Percentiles rank a stretch among this genome's conserved stretches.
phyloP scores from a whole-genome alignment of 2,797 vertebrate genomes.

The Scolopax bukidnonensis region DNA sequence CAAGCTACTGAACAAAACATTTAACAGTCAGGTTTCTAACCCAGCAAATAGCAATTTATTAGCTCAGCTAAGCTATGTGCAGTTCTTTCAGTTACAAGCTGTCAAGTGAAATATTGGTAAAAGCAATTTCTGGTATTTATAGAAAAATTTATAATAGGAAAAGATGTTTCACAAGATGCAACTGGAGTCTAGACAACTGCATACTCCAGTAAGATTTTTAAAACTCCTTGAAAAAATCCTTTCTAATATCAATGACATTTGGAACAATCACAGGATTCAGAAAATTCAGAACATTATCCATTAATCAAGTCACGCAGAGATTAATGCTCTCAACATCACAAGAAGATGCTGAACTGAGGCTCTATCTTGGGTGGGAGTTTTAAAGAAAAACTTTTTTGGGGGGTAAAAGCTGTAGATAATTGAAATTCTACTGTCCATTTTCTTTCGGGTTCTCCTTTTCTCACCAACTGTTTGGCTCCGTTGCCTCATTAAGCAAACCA shows the following conservation, averaged over 20 bases:
- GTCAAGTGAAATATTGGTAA: neutral
- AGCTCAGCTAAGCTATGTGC: neutral
- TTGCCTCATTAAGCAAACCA: slow-evolving; percentile 1
- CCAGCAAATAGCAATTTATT: neutral
- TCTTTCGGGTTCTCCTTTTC: neutral
- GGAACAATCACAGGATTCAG: neutral
- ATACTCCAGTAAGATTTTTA: neutral
- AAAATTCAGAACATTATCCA: neutral
- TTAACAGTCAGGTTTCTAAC: neutral
- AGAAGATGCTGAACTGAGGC: neutral
- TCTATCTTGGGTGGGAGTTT: neutral
- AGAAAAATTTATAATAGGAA: neutral
- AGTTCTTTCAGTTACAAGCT: neutral
- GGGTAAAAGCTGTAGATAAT: neutral
- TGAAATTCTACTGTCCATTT: neutral
- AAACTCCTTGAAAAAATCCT: neutral
- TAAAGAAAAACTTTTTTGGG: neutral
- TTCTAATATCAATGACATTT: neutral
- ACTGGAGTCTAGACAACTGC: neutral
- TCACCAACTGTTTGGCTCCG: neutral
- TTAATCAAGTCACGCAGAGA: neutral
- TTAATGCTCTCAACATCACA: neutral
- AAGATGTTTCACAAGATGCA: neutral
- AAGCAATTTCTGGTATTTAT: slow-evolving; percentile 20
- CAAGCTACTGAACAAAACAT: neutral